A percentile compares a stretch with the other conserved stretches of the same genome.
These are phyloP conservation scores for Thinocorus orbignyianus DNA, from an alignment of 2,113 vertebrate genomes.

Conservation along the genomic window DNA sequence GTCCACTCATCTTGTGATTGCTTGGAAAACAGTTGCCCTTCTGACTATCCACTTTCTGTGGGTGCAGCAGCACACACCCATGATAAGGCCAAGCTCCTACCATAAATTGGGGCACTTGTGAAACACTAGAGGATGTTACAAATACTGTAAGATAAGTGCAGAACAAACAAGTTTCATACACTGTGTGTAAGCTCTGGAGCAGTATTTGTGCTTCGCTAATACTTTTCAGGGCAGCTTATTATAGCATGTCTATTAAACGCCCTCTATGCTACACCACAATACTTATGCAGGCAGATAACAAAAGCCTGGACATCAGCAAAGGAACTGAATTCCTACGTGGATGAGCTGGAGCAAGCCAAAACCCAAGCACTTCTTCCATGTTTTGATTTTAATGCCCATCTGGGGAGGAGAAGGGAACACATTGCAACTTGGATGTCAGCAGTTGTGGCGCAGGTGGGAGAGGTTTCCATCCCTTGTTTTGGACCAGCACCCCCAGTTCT, in stretches of 20 bases:
- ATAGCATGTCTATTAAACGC: not conserved
- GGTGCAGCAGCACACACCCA: not conserved
- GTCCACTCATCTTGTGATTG: not conserved
- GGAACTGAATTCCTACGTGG: not conserved
- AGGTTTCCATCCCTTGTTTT: not conserved
- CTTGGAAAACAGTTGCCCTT: not conserved
- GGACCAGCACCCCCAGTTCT: not conserved
- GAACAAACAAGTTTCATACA: not conserved
- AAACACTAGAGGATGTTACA: not conserved
- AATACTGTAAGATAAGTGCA: not conserved
- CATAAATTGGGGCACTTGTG: not conserved
- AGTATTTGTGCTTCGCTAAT: not conserved
- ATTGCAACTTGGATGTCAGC: fast-evolving
- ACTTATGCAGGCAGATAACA: not conserved
- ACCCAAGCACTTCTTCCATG: not conserved
- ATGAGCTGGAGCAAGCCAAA: not conserved
- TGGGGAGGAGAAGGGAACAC: not conserved
- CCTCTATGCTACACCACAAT: not conserved
- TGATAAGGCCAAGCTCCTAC: not conserved
- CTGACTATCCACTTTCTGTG: not conserved
- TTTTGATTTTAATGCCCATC: not conserved
- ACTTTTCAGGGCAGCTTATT: not conserved
- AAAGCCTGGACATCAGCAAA: not conserved
- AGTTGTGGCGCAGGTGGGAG: not conserved
- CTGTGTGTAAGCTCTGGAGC: not conserved